Base-by-base conservation (phyloP, 2,797 vertebrate genomes). In the Ctenopoma multispine region DNA sequence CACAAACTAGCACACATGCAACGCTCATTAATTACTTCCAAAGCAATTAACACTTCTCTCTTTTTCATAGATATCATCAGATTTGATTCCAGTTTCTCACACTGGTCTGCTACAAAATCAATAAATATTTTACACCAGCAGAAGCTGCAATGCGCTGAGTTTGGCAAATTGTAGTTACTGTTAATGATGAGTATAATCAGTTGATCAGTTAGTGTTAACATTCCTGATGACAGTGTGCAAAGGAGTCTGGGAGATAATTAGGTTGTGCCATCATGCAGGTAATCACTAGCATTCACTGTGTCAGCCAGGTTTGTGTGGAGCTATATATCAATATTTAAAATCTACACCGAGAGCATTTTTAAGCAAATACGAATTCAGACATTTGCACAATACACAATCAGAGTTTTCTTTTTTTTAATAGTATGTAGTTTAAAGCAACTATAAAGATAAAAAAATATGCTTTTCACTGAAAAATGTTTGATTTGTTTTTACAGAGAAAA, bases 141-240 rank as follows among this genome's bases (percentile, higher is more conserved):
- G 65, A 21, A 63, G 68, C 56, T 63, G 59, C 9, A 58, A 53
- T 64, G 44, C 63, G 74, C 51, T 53, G 43, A 41, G 13, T 65
- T 72, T 69, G 69, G 66, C 76, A 72, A 71, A 64, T 63, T 43
- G 38, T 68, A 34, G 23, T 79, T 63, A 80, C 77, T 65, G 49
- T 65, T 84, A 84, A 85, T 85, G 79, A 74, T 74, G 83, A 73
- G 76, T 83, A 77, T 86, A 84, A 89, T 90, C 75, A 79, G 50
- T 36, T 31, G 1, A 72, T 82, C 74, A 58, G 21, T 69, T 38
- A 14, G 4, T 82, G 84, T 80, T 80, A 79, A 84, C 75, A 47
- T 80, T 80, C 59, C 77, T 80, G 72, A 80, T 83, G 79, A 71
- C 47, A 53, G 63, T 7, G 9, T 77, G 60, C 65, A 73, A 65